Base-by-base conservation (phyloP, 2,797 vertebrate species). In the Knipowitschia caucasica region DNA sequence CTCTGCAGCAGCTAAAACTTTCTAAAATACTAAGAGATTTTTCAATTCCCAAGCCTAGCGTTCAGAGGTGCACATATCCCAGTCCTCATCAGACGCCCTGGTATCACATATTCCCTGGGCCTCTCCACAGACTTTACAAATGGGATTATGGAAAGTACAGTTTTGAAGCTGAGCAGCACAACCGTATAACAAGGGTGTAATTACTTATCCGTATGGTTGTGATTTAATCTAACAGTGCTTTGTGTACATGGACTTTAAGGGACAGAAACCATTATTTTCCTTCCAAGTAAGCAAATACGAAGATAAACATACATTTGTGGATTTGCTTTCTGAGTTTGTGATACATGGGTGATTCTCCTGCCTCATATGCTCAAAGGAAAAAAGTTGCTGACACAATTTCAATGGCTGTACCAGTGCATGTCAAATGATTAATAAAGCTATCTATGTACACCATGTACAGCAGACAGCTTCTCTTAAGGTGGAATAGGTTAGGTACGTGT, bases 31-130 rank as follows among this genome's bases (percentile, higher is more conserved):
- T 59, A 43, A 42, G 50, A 88, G 80, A 84, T 78, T 84, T 84
- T 88, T 84, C 78, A 79, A 83, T 85, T 84, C 80, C 59, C 78
- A 59, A 66, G 18, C 62, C 64, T 67, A 77, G 78, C 63, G 61
- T 77, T 57, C 46, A 39, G 47, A 59, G 77, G 74, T 71, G 56
- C 50, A 61, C 50, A 49, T 71, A 44, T 56, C 68, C 63, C 63
- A 38, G 26, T 63, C 44, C 64, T 82, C 71, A 77, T 85, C 75
- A 80, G 20, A 59, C 60, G 43, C 43, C 20, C 31, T 67, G 71
- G 69, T 83, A 84, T 72, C 69, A 63, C 54, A 60, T 65, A 69
- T 58, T 81, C 73, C 73, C 73, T 4, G 3, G 52, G 73, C 71
- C 59, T 75, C 70, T 18, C 3, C 40, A 38, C 69, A 57, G 59